Evolutionary conservation across 2,797 vertebrate species (phyloP).

Genomic region (Cacajao melanocephalus): DNA sequence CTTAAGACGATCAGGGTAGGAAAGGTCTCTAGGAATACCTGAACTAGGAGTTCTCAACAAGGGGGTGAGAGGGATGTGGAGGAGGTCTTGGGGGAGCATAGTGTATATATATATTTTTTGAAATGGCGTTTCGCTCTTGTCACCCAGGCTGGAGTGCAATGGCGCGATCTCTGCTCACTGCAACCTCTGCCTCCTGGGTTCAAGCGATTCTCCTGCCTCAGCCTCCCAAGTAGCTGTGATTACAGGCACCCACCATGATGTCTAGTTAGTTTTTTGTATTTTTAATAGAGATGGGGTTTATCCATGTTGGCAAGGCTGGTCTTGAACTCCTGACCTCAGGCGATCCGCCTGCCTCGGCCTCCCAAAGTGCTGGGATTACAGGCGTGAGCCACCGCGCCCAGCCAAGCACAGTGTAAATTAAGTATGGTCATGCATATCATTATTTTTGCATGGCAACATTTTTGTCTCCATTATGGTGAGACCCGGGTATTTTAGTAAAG

Average conservation of each 20-base stretch:
- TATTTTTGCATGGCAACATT: constrained; percentile 1
- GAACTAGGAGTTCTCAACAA: not conserved
- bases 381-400: not conserved
- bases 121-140: not conserved
- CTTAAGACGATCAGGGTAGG: not conserved
- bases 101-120: not conserved
- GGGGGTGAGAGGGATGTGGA: not conserved
- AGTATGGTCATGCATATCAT: not conserved
- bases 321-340: not conserved
- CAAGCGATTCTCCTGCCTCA: not conserved
- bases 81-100: not conserved
- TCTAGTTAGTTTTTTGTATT: not conserved
- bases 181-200: not conserved
- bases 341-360: not conserved
- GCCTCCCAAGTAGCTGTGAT: not conserved
- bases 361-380: not conserved
- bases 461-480: constrained; percentile 19
- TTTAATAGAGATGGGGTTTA: not conserved
- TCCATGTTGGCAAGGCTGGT: not conserved
- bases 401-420: not conserved
- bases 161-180: not conserved
- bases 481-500: constrained; percentile 33
- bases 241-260: not conserved
- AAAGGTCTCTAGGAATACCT: not conserved
- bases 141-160: not conserved